Base-by-base conservation (phyloP, 2,888 invertebrate species). In the Neoaliturus tenellus region DNA sequence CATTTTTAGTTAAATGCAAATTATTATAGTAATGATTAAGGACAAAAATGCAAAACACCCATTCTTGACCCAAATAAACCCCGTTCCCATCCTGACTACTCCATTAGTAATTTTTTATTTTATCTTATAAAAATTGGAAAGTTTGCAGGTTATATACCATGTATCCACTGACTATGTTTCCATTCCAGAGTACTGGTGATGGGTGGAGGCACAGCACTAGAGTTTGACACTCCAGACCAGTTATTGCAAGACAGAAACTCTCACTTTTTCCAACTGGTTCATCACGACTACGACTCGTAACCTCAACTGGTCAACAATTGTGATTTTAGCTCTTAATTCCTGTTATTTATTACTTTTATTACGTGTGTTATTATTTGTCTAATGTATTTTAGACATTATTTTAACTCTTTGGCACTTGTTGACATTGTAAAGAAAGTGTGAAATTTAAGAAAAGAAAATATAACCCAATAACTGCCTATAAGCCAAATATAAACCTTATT, bases 121-220 rank as follows among this genome's bases (percentile, higher is more conserved):
- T n/a, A n/a, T n/a, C n/a, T n/a, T n/a, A n/a, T n/a, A n/a, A n/a
- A n/a, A n/a, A n/a, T n/a, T n/a, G n/a, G n/a, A n/a, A n/a, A n/a
- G n/a, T n/a, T n/a, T n/a, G n/a, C n/a, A n/a, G n/a, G n/a, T n/a
- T n/a, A n/a, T n/a, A n/a, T n/a, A n/a, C n/a, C n/a, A n/a, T n/a
- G n/a, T n/a, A n/a, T n/a, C n/a, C n/a, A n/a, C n/a, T n/a, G n/a
- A n/a, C n/a, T 39, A 12, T 39, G 6, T 39, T 12, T 48, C 4
- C n/a, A 48, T 51, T 90, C 2, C 88, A 91, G 92, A 86, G 95
- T 96, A 85, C 90, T 97, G 71, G 96, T 96, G 20, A 93, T 98
- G 92, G 93, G 93, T 71, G 93, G 92, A 84, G 97, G 97, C 0
- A 91, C 92, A 86, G 92, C 95, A 31, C 89, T 93, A 8, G 96